phyloP scores from a whole-genome alignment of 2,888 invertebrate species.

The Sarcophaga carnaria region DNA sequence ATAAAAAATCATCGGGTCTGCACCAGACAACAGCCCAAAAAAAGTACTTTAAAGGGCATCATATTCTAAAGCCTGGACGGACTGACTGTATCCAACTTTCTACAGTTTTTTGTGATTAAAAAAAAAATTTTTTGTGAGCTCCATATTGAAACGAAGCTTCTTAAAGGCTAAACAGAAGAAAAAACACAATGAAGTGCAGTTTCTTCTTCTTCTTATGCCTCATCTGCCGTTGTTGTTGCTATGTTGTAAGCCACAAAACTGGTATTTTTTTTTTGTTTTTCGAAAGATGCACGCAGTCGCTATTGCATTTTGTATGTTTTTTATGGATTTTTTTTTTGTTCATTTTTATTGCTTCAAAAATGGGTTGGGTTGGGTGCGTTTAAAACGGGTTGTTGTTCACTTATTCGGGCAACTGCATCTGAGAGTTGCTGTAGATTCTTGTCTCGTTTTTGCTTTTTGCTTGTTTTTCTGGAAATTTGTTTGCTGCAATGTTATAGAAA shows the following conservation, averaged over 20 bases:
- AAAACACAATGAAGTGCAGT: slow-evolving; percentile 14
- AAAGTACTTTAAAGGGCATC: too few species aligned
- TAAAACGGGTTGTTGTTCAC: slow-evolving; percentile 48
- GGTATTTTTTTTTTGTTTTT: slow-evolving; percentile 31
- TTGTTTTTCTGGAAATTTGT: background rate
- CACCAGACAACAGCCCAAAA: too few species aligned
- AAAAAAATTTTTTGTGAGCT: too few species aligned
- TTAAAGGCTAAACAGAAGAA: background rate
- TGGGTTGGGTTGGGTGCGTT: slow-evolving; percentile 53
- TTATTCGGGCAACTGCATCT: slow-evolving; percentile 48
- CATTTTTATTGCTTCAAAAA: slow-evolving; percentile 33
- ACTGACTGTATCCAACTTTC: too few species aligned
- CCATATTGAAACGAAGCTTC: too few species aligned
- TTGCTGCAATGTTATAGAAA: slow-evolving; percentile 5
- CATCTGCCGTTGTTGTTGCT: background rate
- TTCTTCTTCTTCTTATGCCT: background rate
- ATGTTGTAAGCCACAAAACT: slow-evolving; percentile 40
- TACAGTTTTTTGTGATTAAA: too few species aligned
- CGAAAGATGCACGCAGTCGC: slow-evolving; percentile 17
- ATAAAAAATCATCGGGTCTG: too few species aligned
- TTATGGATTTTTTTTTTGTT: background rate
- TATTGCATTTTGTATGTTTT: background rate
- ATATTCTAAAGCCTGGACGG: too few species aligned
- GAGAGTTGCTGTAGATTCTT: slow-evolving; percentile 28
- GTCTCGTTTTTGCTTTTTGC: background rate